Evolutionary conservation across 2,797 vertebrate genomes (phyloP).

Genomic region (Chromobotia macracanthus): DNA sequence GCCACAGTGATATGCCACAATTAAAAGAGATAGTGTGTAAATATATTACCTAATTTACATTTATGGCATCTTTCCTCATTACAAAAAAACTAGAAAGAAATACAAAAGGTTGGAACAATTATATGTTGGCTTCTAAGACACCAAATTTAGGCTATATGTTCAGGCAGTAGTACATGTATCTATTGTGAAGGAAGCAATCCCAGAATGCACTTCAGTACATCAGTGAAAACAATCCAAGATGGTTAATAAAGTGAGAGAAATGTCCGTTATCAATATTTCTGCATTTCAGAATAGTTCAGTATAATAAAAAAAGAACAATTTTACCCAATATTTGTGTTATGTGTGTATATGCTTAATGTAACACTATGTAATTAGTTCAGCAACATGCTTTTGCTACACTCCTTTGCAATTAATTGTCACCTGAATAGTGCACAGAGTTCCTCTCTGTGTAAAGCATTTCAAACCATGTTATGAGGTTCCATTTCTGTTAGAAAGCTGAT

Average conservation of each 20-base stretch:
- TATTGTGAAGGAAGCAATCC: too few relatives aligned
- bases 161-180: background rate
- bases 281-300: too few relatives aligned
- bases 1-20: conserved; percentile 3
- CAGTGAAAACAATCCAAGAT: too few relatives aligned
- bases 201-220: too few relatives aligned
- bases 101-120: background rate
- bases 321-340: too few relatives aligned
- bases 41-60: conserved; percentile 3
- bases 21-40: background rate
- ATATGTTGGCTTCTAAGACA: background rate
- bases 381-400: too few relatives aligned
- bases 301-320: too few relatives aligned
- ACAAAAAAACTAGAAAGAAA: background rate
- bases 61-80: background rate
- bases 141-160: background rate
- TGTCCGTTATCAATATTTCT: too few relatives aligned
- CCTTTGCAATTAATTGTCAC: background rate
- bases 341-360: too few relatives aligned
- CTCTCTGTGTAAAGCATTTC: background rate
- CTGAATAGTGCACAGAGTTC: background rate
- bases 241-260: too few relatives aligned
- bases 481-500: too few relatives aligned
- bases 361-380: too few relatives aligned
- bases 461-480: background rate